Conservation (phyloP, 2,113 vertebrate genomes). For the Ranitomeya variabilis region DNA sequence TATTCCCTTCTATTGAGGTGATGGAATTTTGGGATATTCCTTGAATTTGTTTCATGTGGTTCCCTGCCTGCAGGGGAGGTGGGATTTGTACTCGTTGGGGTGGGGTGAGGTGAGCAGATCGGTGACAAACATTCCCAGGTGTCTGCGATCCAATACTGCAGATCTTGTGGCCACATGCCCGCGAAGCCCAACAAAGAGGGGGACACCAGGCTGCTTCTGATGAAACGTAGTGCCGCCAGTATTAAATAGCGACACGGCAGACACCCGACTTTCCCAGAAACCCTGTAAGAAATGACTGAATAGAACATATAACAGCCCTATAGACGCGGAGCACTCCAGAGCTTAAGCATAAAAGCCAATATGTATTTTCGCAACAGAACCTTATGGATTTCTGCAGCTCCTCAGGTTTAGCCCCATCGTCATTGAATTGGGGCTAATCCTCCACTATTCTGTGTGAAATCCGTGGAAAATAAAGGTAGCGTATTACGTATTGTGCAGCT, state of each 20-base stretch:
- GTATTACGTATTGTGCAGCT: no score
- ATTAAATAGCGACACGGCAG: neutral
- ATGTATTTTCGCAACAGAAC: no score
- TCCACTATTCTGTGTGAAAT: no score
- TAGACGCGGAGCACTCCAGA: neutral
- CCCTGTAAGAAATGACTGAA: neutral
- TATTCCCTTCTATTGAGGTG: neutral
- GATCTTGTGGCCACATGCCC: constrained; percentile 42
- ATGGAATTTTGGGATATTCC: constrained; percentile 31
- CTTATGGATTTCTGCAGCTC: no score
- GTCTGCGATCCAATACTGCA: constrained; percentile 14
- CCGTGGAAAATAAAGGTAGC: no score
- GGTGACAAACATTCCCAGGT: constrained; percentile 47
- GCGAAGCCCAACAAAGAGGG: neutral
- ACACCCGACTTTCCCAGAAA: no score
- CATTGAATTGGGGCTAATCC: no score
- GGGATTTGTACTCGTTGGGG: neutral
- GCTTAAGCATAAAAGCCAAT: no score
- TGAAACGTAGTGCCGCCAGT: neutral
- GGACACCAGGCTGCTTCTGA: neutral
- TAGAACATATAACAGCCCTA: neutral
- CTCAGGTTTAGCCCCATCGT: no score
- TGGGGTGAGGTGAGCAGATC: constrained; percentile 32
- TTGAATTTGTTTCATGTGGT: constrained; percentile 19
- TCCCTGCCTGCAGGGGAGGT: constrained; percentile 34